These are phyloP conservation scores for Eilema depressum DNA, from an alignment of 2,888 invertebrate species.

Conservation along the genomic window DNA sequence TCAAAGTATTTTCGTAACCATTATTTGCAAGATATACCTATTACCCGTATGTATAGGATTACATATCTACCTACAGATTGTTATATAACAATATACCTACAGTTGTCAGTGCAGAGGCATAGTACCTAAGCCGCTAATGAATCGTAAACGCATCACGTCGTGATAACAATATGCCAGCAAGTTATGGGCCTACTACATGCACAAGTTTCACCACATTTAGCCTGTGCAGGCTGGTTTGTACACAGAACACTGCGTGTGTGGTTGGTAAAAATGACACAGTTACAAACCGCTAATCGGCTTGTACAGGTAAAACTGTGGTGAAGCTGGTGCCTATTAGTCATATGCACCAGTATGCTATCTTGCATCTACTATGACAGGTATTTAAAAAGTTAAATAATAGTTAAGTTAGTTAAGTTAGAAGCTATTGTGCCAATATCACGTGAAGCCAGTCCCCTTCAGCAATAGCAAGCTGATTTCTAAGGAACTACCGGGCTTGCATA, in stretches of 20 bases:
- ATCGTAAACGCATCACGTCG: background rate
- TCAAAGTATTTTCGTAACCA: background rate
- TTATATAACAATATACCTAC: background rate
- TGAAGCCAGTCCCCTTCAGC: background rate
- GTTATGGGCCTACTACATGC: too few species aligned
- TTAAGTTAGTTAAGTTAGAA: too few species aligned
- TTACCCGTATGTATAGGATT: background rate
- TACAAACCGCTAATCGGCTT: too few species aligned
- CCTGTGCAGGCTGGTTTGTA: too few species aligned
- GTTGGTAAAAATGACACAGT: too few species aligned
- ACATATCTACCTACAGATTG: background rate
- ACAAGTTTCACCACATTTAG: too few species aligned
- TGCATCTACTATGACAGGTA: background rate
- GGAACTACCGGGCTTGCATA: background rate
- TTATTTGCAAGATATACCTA: background rate
- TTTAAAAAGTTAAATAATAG: too few species aligned
- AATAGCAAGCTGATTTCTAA: background rate
- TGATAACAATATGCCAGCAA: too few species aligned
- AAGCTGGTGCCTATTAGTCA: too few species aligned
- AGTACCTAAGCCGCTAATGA: background rate
- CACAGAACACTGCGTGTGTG: too few species aligned
- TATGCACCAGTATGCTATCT: background rate
- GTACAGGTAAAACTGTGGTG: too few species aligned
- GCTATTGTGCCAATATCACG: background rate
- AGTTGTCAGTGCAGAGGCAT: background rate